phyloP scores from a whole-genome alignment of 2,113 vertebrate genomes.

The Scartelaos histophorus region DNA sequence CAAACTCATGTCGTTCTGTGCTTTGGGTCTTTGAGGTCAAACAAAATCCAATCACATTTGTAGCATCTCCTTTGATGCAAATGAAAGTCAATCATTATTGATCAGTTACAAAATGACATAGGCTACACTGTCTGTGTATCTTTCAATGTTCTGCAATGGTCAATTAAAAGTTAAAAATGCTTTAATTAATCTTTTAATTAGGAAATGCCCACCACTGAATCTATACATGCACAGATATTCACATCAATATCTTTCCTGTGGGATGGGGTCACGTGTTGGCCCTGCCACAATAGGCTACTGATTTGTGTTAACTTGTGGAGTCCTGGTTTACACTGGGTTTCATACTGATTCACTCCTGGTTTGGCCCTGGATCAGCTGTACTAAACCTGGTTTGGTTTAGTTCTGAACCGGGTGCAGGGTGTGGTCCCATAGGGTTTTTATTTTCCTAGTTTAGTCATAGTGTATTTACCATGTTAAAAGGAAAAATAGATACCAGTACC shows the following conservation, averaged over 20 bases:
- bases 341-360: neutral
- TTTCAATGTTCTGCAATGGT: neutral
- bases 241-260: neutral
- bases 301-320: slow-evolving; percentile 3
- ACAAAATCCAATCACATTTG: neutral
- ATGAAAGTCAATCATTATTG: neutral
- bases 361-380: neutral
- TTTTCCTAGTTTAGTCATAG: neutral
- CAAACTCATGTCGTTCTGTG: slow-evolving; percentile 12
- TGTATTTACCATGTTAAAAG: neutral
- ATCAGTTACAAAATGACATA: neutral
- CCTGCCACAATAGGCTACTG: neutral
- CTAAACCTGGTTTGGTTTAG: neutral
- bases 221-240: neutral
- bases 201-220: neutral
- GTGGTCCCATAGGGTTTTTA: slow-evolving; percentile 1
- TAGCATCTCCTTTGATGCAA: neutral
- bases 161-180: neutral
- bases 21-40: slow-evolving; percentile 20
- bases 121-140: neutral
- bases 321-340: neutral
- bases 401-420: neutral
- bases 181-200: neutral
- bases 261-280: slow-evolving; percentile 4
- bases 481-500: neutral